A percentile compares a stretch with the other conserved stretches of the same genome.
These are phyloP conservation scores for Aphaenogaster rudis DNA, from an alignment of 1,140 invertebrate genomes.

Conservation along the genomic window DNA sequence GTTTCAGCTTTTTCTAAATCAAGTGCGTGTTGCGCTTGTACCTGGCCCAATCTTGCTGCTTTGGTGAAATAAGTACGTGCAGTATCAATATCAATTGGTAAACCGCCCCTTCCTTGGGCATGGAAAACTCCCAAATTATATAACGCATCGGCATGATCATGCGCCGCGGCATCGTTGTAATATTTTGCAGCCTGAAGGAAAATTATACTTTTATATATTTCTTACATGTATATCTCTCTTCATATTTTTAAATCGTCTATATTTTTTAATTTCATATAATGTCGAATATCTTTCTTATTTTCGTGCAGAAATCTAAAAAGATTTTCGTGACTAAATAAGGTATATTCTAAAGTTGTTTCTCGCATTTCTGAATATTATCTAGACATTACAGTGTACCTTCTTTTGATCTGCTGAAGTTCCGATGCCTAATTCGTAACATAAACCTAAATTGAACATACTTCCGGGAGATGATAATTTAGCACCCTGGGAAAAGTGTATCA, in stretches of 20 bases:
- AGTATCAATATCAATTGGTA: conserved; percentile 83
- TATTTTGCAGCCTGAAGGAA: conserved; percentile 88
- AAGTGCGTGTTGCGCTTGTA: conserved; percentile 87
- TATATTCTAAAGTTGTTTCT: conserved; percentile 2
- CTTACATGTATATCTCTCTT: neutral
- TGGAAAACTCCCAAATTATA: conserved; percentile 90
- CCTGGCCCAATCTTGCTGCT: conserved; percentile 88
- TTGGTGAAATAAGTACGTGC: conserved; percentile 87
- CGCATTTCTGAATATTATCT: neutral
- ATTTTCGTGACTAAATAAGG: conserved; percentile 40
- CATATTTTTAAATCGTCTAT: neutral
- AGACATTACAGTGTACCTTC: conserved; percentile 83
- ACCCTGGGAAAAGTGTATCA: conserved; percentile 86
- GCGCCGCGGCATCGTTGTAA: conserved; percentile 88
- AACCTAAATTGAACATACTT: conserved; percentile 89
- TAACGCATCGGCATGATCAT: conserved; percentile 88
- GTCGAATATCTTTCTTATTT: neutral
- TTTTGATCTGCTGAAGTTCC: conserved; percentile 88
- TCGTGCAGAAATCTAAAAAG: neutral
- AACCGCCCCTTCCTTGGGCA: conserved; percentile 89
- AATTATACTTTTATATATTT: conserved; percentile 59
- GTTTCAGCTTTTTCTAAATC: conserved; percentile 74
- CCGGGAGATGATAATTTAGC: conserved; percentile 87
- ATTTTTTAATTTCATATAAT: conserved; percentile 10
- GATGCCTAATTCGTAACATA: conserved; percentile 89